Evolutionary conservation across 2,888 invertebrate species (phyloP), one percentile per base, ranked within the genome.

Genomic region (Axea sp.): DNA sequence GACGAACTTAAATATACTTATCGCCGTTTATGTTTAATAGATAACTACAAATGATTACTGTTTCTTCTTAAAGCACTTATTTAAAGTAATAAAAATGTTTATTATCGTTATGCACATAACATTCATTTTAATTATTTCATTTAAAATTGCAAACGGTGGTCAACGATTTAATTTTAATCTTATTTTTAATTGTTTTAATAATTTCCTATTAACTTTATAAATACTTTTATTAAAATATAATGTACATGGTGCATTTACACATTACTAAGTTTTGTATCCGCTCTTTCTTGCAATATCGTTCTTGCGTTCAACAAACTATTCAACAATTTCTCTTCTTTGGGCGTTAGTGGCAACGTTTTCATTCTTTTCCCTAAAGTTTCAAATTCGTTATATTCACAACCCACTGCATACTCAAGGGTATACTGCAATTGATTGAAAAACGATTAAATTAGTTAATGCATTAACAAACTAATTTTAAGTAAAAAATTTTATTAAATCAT

Each of bases 381-480:
- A 2, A 86, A 83, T 79, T 91, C 89, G 8, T 87, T 81, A 75
- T 90, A 90, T 15, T 90, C 91, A 77, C 88, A 88, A 39, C 92
- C 91, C 0, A 87, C 85, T 60, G 90, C 89, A 80, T 92, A 93
- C 71, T 91, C 89, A 15, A 93, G 81, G 47, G 90, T 87, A 26
- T 83, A 83, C 91, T 91, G 79, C 28, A 88, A 88, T 57, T 49
- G n/a, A n/a, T n/a, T n/a, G n/a, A n/a, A n/a, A n/a, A n/a, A n/a
- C n/a, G n/a, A n/a, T n/a, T n/a, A n/a, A n/a, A n/a, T n/a, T n/a
- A n/a, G n/a, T n/a, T n/a, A n/a, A n/a, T n/a, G n/a, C n/a, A n/a
- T n/a, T n/a, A n/a, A n/a, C n/a, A n/a, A n/a, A n/a, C n/a, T n/a
- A n/a, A n/a, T n/a, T n/a, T n/a, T n/a, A n/a, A n/a, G n/a, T n/a